A percentile compares a stretch with the other conserved stretches of the same genome.
These are phyloP conservation scores for Pseudococcus jackbeardsleyi DNA, from an alignment of 2,888 invertebrate genomes.

Conservation along the genomic window DNA sequence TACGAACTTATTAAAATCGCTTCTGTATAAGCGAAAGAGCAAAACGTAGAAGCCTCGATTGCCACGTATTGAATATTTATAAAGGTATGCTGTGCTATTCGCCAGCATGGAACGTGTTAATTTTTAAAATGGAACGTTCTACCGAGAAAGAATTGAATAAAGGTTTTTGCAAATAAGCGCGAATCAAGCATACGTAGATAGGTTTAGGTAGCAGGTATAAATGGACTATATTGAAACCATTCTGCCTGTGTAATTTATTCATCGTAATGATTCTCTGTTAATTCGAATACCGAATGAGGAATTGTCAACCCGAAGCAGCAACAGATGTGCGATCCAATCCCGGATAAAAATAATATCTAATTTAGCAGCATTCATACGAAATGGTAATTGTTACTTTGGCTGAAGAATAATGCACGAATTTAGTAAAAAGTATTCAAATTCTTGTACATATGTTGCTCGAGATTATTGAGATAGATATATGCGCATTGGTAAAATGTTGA, in stretches of 20 bases:
- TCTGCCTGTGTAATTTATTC: background rate
- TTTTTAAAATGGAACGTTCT: background rate
- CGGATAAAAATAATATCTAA: no score
- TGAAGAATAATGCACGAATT: no score
- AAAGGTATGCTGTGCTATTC: background rate
- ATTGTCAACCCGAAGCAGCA: background rate
- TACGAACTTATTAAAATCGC: background rate
- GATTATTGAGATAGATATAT: no score
- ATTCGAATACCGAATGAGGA: background rate
- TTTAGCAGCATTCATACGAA: no score
- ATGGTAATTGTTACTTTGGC: no score
- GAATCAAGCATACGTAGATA: background rate
- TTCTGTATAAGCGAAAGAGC: background rate
- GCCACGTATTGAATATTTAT: constrained; percentile 15
- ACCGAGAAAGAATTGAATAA: background rate
- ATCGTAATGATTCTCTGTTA: background rate
- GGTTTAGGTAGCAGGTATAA: background rate
- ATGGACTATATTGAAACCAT: background rate
- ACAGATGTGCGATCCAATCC: no score
- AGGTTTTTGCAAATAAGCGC: background rate
- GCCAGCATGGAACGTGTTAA: background rate
- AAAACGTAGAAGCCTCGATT: background rate
- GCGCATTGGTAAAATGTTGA: no score
- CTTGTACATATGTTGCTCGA: no score
- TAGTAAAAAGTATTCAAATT: no score